Conservation (phyloP, 2,888 invertebrate genomes). For the Meganola albula region DNA sequence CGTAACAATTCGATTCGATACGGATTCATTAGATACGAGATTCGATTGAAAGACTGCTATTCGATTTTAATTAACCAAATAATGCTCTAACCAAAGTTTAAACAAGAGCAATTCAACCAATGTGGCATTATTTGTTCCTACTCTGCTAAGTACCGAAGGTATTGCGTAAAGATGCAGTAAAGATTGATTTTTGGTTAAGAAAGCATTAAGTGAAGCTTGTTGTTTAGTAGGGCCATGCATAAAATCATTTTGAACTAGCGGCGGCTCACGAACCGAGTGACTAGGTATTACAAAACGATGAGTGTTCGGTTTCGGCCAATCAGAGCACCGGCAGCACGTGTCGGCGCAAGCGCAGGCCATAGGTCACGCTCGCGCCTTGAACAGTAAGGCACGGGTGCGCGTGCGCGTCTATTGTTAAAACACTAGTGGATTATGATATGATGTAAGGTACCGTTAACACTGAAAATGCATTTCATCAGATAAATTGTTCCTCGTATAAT, state of each 20-base stretch:
- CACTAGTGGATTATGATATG: conserved; percentile 27
- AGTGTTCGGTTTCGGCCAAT: conserved; percentile 59
- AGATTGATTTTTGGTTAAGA: too few relatives aligned
- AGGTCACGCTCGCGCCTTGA: conserved; percentile 54
- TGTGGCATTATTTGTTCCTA: too few relatives aligned
- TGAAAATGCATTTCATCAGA: conserved; percentile 18
- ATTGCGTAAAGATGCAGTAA: too few relatives aligned
- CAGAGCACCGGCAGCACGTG: conserved; percentile 63
- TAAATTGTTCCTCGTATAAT: too few relatives aligned
- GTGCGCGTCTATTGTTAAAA: conserved; percentile 36
- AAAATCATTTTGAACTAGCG: conserved; percentile 19
- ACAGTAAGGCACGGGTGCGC: conserved; percentile 31
- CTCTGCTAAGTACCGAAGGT: too few relatives aligned
- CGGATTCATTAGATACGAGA: conserved; percentile 19
- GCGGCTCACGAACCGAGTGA: conserved; percentile 19
- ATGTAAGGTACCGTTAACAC: conserved; percentile 15
- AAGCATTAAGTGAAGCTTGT: too few relatives aligned
- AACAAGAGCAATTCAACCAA: too few relatives aligned
- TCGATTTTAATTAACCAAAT: too few relatives aligned
- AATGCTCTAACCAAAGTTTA: too few relatives aligned
- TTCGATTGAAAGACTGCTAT: conserved; percentile 19
- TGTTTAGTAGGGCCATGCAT: too few relatives aligned
- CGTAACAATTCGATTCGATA: conserved; percentile 29
- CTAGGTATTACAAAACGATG: conserved; percentile 32
- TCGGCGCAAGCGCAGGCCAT: conserved; percentile 52